Evolutionary conservation across 1,140 invertebrate species (phyloP).

Genomic region (Camponotus vicinus): DNA sequence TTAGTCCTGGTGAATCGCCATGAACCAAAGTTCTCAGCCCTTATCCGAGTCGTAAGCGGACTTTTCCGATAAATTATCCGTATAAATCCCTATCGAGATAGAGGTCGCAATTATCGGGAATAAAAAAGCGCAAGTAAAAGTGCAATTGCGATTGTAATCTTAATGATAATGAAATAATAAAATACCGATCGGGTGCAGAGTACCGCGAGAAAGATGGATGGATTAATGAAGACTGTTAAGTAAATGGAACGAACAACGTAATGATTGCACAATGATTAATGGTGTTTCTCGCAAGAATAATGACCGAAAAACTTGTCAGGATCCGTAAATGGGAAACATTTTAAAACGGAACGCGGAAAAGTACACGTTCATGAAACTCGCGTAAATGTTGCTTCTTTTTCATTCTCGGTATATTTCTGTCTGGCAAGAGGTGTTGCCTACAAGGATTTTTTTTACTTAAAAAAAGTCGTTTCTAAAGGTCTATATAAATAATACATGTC

Average conservation of each 20-base stretch:
- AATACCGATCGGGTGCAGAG: not conserved
- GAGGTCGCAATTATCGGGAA: constrained; percentile 6
- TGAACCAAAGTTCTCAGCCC: constrained; percentile 46
- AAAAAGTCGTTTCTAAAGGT: not conserved
- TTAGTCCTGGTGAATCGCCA: constrained; percentile 52
- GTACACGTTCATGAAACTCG: constrained; percentile 5
- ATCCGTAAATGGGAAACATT: constrained; percentile 5
- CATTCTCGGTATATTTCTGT: not conserved
- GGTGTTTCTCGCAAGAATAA: constrained; percentile 16
- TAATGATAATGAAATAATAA: not conserved
- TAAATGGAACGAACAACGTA: constrained; percentile 22
- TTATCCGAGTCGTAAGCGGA: constrained; percentile 28
- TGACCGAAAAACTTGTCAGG: not conserved
- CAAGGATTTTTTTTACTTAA: not conserved
- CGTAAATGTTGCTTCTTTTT: constrained; percentile 38
- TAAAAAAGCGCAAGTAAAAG: not conserved
- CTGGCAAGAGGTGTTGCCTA: constrained; percentile 1
- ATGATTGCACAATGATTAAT: constrained; percentile 32
- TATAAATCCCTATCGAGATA: not conserved
- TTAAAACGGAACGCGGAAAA: constrained; percentile 11
- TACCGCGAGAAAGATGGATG: not conserved
- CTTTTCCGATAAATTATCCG: constrained; percentile 42
- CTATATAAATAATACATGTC: constrained; percentile 16
- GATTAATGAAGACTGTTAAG: constrained; percentile 21
- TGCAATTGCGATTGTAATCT: not conserved